phyloP scores from a whole-genome alignment of 2,888 invertebrate genomes.

The Ariolimax columbianus region DNA sequence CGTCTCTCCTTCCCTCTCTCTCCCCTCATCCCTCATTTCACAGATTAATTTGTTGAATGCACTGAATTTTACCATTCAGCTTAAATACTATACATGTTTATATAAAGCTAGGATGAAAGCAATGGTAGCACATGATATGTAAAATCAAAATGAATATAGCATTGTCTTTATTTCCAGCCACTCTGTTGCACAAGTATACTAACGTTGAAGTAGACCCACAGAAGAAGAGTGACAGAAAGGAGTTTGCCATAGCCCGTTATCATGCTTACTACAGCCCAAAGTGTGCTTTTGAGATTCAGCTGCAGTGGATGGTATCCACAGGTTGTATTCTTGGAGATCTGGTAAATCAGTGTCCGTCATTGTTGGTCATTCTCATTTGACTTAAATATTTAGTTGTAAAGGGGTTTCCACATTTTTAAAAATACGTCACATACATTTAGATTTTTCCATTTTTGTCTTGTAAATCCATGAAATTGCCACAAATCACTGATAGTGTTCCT shows the following conservation, averaged over 20 bases:
- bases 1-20: too few relatives aligned
- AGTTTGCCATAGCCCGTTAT: slow-evolving; percentile 96
- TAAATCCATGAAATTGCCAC: too few relatives aligned
- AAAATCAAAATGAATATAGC: background rate
- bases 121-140: background rate
- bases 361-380: background rate
- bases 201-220: slow-evolving; percentile 76
- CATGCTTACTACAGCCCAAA: slow-evolving; percentile 92
- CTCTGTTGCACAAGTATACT: slow-evolving; percentile 73
- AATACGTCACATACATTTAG: too few relatives aligned
- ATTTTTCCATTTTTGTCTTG: too few relatives aligned
- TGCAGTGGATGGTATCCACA: slow-evolving; percentile 98
- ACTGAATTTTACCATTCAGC: background rate
- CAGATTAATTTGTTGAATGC: too few relatives aligned
- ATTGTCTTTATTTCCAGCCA: slow-evolving; percentile 59
- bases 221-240: slow-evolving; percentile 83
- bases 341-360: slow-evolving; percentile 59
- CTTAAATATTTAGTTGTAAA: background rate
- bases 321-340: slow-evolving; percentile 94
- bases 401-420: background rate
- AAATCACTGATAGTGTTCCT: too few relatives aligned
- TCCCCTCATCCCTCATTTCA: too few relatives aligned
- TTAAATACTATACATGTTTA: background rate
- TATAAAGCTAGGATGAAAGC: background rate
- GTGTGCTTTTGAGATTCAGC: slow-evolving; percentile 94